Conservation (phyloP, 2,888 invertebrate genomes). For the Hyposoter didymator region DNA sequence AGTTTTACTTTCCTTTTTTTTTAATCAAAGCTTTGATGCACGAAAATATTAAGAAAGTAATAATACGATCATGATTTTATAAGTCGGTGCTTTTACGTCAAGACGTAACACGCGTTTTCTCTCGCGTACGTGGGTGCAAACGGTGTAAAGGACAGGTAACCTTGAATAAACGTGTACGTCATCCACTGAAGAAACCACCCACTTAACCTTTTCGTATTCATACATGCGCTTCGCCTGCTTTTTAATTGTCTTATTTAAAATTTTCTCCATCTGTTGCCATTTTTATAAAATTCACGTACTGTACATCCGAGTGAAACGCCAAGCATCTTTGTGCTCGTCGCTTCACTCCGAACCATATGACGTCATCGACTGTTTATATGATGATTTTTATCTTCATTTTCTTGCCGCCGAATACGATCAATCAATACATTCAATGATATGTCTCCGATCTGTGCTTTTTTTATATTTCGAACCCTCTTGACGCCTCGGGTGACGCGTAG, state of each 20-base stretch:
- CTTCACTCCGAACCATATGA: slow-evolving; percentile 15
- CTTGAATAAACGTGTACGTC: slow-evolving; percentile 51
- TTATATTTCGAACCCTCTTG: not conserved
- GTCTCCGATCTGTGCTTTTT: not conserved
- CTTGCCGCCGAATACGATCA: too few species aligned
- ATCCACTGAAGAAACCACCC: slow-evolving; percentile 40
- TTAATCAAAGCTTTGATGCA: not conserved
- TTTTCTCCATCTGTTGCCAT: not conserved
- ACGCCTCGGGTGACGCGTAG: too few species aligned
- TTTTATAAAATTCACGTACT: not conserved
- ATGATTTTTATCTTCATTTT: not conserved
- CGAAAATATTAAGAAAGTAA: not conserved
- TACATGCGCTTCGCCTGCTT: slow-evolving; percentile 8
- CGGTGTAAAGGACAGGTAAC: slow-evolving; percentile 49
- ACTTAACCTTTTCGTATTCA: slow-evolving; percentile 35
- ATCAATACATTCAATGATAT: too few species aligned
- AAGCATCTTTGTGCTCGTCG: not conserved
- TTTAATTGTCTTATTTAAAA: slow-evolving; percentile 18
- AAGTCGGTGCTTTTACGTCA: not conserved
- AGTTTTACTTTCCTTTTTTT: slow-evolving; percentile 68
- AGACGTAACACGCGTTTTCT: slow-evolving; percentile 8
- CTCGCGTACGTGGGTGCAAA: slow-evolving; percentile 35
- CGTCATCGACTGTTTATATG: slow-evolving; percentile 26
- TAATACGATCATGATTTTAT: not conserved
- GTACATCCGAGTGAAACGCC: not conserved